phyloP scores from a whole-genome alignment of 1,140 invertebrate species.

The Drosophila pseudoananassae region DNA sequence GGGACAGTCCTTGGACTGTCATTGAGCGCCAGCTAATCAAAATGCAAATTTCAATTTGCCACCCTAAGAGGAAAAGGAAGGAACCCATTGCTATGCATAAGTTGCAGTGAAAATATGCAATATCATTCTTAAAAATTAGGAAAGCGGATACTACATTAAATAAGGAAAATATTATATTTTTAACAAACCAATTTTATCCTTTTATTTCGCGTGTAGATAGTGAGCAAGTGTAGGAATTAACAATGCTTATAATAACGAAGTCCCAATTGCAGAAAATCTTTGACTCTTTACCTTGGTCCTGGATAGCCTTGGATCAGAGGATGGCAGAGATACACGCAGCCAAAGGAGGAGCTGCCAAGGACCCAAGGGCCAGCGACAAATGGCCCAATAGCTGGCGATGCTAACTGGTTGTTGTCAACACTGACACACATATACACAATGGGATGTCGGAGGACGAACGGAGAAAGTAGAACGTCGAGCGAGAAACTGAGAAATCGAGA shows the following conservation, averaged over 20 bases:
- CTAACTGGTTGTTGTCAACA: slow-evolving; percentile 62
- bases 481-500: slow-evolving; percentile 7
- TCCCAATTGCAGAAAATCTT: slow-evolving; percentile 60
- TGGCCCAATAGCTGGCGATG: slow-evolving; percentile 56
- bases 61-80: slow-evolving; percentile 34
- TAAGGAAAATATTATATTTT: too few relatives aligned
- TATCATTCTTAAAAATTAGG: background rate
- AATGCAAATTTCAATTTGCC: slow-evolving; percentile 80
- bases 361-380: slow-evolving; percentile 43
- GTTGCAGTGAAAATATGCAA: slow-evolving; percentile 3
- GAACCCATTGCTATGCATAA: slow-evolving; percentile 8
- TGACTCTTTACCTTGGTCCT: slow-evolving; percentile 75
- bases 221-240: slow-evolving; percentile 6
- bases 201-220: slow-evolving; percentile 2
- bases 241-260: slow-evolving; percentile 46
- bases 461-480: slow-evolving; percentile 5
- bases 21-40: slow-evolving; percentile 62
- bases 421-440: slow-evolving; percentile 15
- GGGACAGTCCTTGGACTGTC: slow-evolving; percentile 28
- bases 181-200: background rate
- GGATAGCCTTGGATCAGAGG: slow-evolving; percentile 8
- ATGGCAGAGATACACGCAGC: slow-evolving; percentile 8
- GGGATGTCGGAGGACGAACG: background rate
- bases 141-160: too few relatives aligned
- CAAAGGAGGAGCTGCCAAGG: slow-evolving; percentile 26